phyloP scores from a whole-genome alignment of 2,888 invertebrate genomes.

The Rhorus exstirpatorius region DNA sequence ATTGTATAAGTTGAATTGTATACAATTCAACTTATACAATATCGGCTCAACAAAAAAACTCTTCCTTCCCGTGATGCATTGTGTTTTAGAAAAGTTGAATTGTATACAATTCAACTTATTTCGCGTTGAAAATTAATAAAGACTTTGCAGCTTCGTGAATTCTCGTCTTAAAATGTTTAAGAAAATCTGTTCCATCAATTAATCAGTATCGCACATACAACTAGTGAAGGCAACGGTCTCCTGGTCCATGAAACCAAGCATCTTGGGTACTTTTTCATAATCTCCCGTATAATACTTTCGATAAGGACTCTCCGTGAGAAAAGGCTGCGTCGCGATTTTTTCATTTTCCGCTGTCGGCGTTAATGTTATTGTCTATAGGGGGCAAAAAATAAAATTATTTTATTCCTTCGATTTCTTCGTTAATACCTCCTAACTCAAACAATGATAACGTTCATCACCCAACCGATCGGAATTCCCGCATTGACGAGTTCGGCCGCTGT shows the following conservation, averaged over 20 bases:
- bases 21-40: too few species aligned
- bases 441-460: conserved; percentile 12
- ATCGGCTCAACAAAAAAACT: too few species aligned
- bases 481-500: conserved; percentile 84
- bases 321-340: conserved; percentile 86
- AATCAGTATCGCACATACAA: neutral
- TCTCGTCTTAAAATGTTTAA: neutral
- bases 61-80: too few species aligned
- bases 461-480: conserved; percentile 77
- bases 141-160: neutral
- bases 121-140: neutral
- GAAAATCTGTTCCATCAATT: neutral
- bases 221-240: conserved; percentile 77
- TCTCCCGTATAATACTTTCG: conserved; percentile 85
- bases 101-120: neutral
- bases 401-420: neutral
- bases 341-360: conserved; percentile 87
- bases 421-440: neutral
- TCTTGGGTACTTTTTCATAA: conserved; percentile 86
- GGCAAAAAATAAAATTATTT: neutral
- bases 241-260: conserved; percentile 86
- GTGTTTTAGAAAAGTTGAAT: too few species aligned
- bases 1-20: neutral
- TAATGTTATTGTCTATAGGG: conserved; percentile 79
- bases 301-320: conserved; percentile 86